Conservation (phyloP, 1,140 invertebrate species). For the Micrasema longulum region DNA sequence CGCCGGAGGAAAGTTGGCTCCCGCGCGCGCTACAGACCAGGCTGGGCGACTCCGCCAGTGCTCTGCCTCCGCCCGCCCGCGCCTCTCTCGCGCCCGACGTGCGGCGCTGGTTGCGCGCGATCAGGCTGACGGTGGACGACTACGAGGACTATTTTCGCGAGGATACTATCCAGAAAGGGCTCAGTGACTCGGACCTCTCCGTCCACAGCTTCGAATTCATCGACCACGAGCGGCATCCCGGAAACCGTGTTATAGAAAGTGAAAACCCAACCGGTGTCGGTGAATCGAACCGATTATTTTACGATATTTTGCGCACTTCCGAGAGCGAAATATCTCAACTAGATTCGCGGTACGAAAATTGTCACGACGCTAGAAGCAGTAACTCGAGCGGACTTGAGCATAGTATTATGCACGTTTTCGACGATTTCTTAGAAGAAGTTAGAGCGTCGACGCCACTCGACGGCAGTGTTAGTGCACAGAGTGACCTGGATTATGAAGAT, state of each 20-base stretch:
- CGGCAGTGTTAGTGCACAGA: slow-evolving; percentile 31
- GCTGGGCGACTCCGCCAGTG: background rate
- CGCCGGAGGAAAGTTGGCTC: slow-evolving; percentile 66
- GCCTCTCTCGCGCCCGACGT: slow-evolving; percentile 57
- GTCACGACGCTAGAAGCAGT: slow-evolving; percentile 56
- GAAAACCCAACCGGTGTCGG: background rate
- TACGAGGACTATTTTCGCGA: slow-evolving; percentile 61
- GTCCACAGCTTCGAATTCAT: slow-evolving; percentile 56
- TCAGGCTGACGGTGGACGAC: slow-evolving; percentile 62
- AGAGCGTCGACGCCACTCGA: slow-evolving; percentile 55
- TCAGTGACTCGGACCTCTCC: slow-evolving; percentile 38
- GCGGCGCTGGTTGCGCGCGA: slow-evolving; percentile 60
- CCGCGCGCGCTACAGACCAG: slow-evolving; percentile 53
- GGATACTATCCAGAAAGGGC: slow-evolving; percentile 49
- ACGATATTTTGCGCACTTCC: slow-evolving; percentile 64
- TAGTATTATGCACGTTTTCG: slow-evolving; percentile 62
- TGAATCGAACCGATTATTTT: slow-evolving; percentile 57
- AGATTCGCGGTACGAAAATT: slow-evolving; percentile 63
- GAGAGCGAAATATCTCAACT: slow-evolving; percentile 66
- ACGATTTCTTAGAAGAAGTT: slow-evolving; percentile 56
- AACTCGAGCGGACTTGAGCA: slow-evolving; percentile 58
- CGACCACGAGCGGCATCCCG: slow-evolving; percentile 23
- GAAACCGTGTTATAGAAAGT: background rate
- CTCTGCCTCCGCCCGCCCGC: background rate
- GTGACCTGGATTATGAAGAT: slow-evolving; percentile 10